Conservation (phyloP, 2,113 vertebrate species). For the Cyrtonyx montezumae region DNA sequence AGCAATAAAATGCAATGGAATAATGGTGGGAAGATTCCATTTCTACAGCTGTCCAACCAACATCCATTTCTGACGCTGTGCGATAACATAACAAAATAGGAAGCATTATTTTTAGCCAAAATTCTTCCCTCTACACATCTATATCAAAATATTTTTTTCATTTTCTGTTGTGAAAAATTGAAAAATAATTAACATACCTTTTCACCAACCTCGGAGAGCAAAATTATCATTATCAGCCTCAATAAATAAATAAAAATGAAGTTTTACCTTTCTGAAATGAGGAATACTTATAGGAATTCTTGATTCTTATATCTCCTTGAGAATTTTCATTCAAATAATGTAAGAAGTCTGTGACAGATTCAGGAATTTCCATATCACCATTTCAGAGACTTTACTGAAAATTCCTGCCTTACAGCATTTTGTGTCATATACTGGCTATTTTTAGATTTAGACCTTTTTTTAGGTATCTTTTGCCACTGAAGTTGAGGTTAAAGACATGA, state of each 20-base stretch:
- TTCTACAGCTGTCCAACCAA: background rate
- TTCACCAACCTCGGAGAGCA: background rate
- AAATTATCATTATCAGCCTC: background rate
- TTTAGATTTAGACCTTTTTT: background rate
- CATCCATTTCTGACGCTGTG: background rate
- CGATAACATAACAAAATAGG: background rate
- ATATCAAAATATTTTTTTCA: background rate
- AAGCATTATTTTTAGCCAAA: background rate
- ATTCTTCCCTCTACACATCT: background rate
- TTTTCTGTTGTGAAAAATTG: background rate
- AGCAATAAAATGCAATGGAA: background rate
- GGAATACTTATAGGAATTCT: background rate
- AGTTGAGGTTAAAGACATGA: background rate
- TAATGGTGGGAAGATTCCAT: background rate
- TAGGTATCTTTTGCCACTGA: background rate
- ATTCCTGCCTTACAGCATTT: background rate
- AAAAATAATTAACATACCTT: background rate
- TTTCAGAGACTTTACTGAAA: background rate
- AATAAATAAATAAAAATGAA: background rate
- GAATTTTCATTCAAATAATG: background rate
- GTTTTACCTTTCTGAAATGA: background rate
- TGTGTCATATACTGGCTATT: background rate
- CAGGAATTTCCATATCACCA: background rate
- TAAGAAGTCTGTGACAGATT: background rate
- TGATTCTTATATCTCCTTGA: background rate